Evolutionary conservation across 2,888 invertebrate species (phyloP).

Genomic region (Caenorhabditis auriculariae): DNA sequence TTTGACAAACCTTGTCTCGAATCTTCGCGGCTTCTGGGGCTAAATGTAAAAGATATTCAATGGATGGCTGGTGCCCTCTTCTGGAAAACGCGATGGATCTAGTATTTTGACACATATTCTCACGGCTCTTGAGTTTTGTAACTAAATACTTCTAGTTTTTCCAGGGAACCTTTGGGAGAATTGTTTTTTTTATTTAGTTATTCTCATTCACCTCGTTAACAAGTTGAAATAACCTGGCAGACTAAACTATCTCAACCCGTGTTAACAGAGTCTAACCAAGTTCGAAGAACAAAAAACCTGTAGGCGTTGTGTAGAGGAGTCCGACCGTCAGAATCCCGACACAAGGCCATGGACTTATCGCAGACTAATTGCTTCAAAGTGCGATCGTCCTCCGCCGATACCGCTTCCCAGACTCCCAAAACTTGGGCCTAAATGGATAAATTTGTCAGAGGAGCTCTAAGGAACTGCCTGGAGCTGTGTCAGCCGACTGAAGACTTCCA

Average conservation of each 20-base stretch:
- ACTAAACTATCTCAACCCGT: no score
- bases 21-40: constrained; percentile 51
- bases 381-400: constrained; percentile 52
- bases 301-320: constrained; percentile 57
- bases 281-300: constrained; percentile 9
- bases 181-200: not conserved
- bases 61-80: constrained; percentile 17
- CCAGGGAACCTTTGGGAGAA: not conserved
- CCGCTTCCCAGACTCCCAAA: constrained; percentile 57
- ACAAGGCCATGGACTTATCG: constrained; percentile 44
- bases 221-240: no score
- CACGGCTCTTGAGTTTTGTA: constrained; percentile 2
- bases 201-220: not conserved
- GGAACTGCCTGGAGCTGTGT: constrained; percentile 5
- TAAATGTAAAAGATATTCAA: constrained; percentile 52
- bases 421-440: constrained; percentile 40
- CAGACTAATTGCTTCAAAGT: constrained; percentile 57
- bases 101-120: constrained; percentile 9
- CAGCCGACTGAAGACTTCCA: constrained; percentile 12
- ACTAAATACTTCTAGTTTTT: constrained; percentile 3
- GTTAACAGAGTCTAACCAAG: no score
- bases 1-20: constrained; percentile 50
- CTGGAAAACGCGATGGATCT: constrained; percentile 13
- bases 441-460: not conserved
- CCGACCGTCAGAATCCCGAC: constrained; percentile 44